Evolutionary conservation across 1,140 invertebrate species (phyloP), one percentile per base, ranked within the genome.

Genomic region (Camponotus vicinus): DNA sequence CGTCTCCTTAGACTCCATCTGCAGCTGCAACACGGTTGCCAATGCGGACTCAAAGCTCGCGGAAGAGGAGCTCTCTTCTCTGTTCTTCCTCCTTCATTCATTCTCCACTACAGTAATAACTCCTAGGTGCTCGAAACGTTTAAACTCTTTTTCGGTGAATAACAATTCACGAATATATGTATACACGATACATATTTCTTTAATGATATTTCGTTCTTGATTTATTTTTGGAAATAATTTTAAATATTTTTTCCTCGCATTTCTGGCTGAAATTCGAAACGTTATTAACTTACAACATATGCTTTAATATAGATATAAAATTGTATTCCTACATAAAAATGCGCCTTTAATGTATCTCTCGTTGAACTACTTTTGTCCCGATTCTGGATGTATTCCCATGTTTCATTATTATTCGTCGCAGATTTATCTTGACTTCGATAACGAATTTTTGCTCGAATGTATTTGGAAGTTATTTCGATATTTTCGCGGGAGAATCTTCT

Each of bases 1-100:
- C 15, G 91, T 91, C 88, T 90, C 89, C 86, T 85, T 90, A 88
- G 77, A 49, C 89, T 88, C 67, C 69, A 85, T 89, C 64, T 75
- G 75, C 66, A 27, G 73, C 45, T 40, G 45, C 55, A 89, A 86
- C 85, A 15, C 21, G 76, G 83, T 59, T 61, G 67, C 69, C 67
- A 42, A 52, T 85, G 49, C 67, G 52, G 77, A 87, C 86, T 91
- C 90, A 90, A 80, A 91, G 89, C 90, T 86, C 71, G 78, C 59
- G 32, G 73, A 84, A 86, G 61, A 71, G 45, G 57, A 57, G 49
- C 34, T 80, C 40, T 55, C 64, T 37, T 78, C 27, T 27, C 52
- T 69, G 42, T 55, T 76, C 55, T 61, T n/a, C 21, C 27, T 21
- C 70, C 37, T 49, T 13, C 8, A 21, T 71, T 71, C 66, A 73